Percentiles rank a stretch among this genome's conserved stretches.
Conservation (phyloP, 2,888 invertebrate genomes). For the Thumatha senex region DNA sequence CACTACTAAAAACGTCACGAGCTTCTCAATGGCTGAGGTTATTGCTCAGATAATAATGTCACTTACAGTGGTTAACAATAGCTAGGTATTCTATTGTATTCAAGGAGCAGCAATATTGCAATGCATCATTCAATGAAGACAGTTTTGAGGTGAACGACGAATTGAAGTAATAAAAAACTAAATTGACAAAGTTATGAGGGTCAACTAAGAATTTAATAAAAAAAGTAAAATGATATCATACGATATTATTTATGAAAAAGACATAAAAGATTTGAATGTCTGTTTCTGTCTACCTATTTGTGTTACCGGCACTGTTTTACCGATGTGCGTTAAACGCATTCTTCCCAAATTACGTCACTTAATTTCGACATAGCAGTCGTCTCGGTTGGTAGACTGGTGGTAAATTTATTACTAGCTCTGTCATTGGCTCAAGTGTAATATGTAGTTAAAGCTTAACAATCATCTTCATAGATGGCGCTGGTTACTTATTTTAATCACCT, state of each 20-base stretch:
- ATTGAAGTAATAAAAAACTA: not conserved
- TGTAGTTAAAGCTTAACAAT: conserved; percentile 14
- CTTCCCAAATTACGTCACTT: conserved; percentile 76
- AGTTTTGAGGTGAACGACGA: not conserved
- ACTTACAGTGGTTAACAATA: conserved; percentile 16
- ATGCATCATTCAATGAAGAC: conserved; percentile 3
- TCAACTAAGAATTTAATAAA: no score
- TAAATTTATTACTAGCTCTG: conserved; percentile 35
- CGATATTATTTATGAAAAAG: no score
- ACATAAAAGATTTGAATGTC: no score
- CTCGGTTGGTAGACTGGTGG: conserved; percentile 35
- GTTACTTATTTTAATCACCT: conserved; percentile 4
- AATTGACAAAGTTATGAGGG: no score
- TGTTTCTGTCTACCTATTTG: no score
- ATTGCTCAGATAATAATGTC: no score
- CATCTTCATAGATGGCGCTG: conserved; percentile 53
- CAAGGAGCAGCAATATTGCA: conserved; percentile 16
- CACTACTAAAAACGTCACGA: no score
- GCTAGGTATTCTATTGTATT: conserved; percentile 29
- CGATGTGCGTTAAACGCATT: conserved; percentile 21
- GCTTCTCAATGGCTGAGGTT: no score
- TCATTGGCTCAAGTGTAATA: conserved; percentile 23
- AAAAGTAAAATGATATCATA: no score
- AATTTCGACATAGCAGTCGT: conserved; percentile 69
- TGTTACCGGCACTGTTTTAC: conserved; percentile 35